Evolutionary conservation across 2,888 invertebrate species (phyloP).

Genomic region (Eristalis intricaria): DNA sequence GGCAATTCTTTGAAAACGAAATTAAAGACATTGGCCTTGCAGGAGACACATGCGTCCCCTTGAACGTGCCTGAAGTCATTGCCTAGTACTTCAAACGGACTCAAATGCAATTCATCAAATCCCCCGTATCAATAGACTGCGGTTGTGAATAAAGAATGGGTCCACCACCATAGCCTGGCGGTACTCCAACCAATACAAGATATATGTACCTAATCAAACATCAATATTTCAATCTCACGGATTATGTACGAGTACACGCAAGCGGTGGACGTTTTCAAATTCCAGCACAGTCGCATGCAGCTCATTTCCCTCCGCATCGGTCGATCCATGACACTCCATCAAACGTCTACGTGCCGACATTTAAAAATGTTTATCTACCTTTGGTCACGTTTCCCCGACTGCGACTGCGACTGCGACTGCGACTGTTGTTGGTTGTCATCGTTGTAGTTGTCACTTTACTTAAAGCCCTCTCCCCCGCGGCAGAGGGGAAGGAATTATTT

Average conservation of each 20-base stretch:
- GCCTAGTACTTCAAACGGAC: too few relatives aligned
- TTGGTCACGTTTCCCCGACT: conserved; percentile 48
- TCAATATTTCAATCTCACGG: background rate
- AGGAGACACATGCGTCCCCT: too few relatives aligned
- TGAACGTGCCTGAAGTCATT: too few relatives aligned
- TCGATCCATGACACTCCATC: conserved; percentile 46
- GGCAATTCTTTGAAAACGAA: too few relatives aligned
- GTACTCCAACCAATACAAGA: background rate
- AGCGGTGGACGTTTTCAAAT: background rate
- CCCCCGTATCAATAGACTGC: too few relatives aligned
- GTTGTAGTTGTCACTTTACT: background rate
- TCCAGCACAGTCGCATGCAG: background rate
- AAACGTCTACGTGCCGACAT: conserved; percentile 60
- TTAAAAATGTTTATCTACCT: conserved; percentile 53
- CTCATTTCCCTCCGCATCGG: background rate
- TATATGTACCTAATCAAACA: background rate
- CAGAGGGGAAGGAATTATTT: background rate
- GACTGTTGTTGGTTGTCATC: background rate
- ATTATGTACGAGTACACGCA: background rate
- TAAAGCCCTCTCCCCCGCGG: background rate
- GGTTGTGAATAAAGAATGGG: background rate
- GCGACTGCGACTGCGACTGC: background rate
- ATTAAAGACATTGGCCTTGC: too few relatives aligned
- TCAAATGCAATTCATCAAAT: too few relatives aligned
- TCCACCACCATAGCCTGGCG: background rate